Evolutionary conservation across 2,888 invertebrate species (phyloP), one percentile per base, ranked within the genome.

Genomic region (Peribatodes rhomboidaria): DNA sequence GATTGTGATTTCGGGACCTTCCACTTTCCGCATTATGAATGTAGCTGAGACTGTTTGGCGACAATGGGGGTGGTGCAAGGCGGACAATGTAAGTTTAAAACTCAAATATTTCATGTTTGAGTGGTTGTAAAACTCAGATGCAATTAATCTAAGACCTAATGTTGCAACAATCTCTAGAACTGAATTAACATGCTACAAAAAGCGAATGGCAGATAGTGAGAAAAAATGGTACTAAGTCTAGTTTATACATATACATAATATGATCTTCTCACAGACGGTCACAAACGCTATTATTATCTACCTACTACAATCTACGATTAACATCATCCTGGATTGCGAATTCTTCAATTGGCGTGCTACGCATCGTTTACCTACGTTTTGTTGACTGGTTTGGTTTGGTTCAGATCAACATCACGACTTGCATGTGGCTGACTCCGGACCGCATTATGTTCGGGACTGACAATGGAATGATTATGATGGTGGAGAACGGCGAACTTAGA

Each of bases 401-500:
- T 35, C 94, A 95, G 78, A 94, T 96, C 58, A 94, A 95, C 67
- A 95, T 97, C 73, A 95, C 96, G 11, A 95, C 96, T 50, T 95
- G 96, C 76, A 95, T 96, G 71, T 99, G 98, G 97, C 84, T 98
- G 46, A 96, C 96, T 1, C 94, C 97, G 65, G 98, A 98, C 78
- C 93, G 97, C 55, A 94, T 98, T n/a, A 88, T 98, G 70, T 95
- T 96, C 49, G 98, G 98, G 1, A 97, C 98, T 0, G 94, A 94
- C 61, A 95, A 95, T 64, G 98, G 98, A 22, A 93, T 95, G 69
- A 92, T 98, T 41, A 93, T 98, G 80, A 91, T 98, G 65, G 94
- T 98, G 61, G 98, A 98, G 84, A 96, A 96, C 72, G 98, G 98
- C 0, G 98, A 98, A 72, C 86, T 97, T 52, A 96, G 97, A 71